Evolutionary conservation across 2,888 invertebrate genomes (phyloP).

Genomic region (Ganaspis brasiliensis): DNA sequence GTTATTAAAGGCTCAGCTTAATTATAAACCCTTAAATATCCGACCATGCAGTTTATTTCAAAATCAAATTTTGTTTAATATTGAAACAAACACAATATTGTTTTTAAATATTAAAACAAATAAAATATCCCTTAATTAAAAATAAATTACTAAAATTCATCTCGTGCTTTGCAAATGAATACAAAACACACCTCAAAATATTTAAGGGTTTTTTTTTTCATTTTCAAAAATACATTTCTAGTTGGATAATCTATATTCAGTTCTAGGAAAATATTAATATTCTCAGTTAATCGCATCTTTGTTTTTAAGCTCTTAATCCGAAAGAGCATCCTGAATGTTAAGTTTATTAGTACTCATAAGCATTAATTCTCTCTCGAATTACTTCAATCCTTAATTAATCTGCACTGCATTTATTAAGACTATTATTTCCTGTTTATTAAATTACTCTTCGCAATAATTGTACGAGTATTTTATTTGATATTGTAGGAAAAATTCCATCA

Average conservation of each 20-base stretch:
- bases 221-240: constrained; percentile 40
- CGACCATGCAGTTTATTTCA: constrained; percentile 38
- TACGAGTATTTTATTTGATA: constrained; percentile 32
- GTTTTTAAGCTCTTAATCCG: too few relatives aligned
- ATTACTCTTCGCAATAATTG: background rate
- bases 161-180: background rate
- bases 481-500: too few relatives aligned
- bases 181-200: constrained; percentile 36
- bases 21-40: constrained; percentile 64
- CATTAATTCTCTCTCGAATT: constrained; percentile 7
- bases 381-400: constrained; percentile 28
- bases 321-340: background rate
- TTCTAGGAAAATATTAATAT: background rate
- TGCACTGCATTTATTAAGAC: background rate
- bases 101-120: background rate
- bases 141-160: too few relatives aligned
- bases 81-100: background rate
- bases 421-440: background rate
- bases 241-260: constrained; percentile 13
- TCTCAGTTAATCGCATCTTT: too few relatives aligned
- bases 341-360: constrained; percentile 22
- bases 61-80: background rate
- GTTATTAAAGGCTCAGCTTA: constrained; percentile 71
- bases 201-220: constrained; percentile 54
- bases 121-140: background rate